These are phyloP conservation scores for Megalurothrips usitatus DNA, from an alignment of 2,888 invertebrate genomes.

Conservation along the genomic window DNA sequence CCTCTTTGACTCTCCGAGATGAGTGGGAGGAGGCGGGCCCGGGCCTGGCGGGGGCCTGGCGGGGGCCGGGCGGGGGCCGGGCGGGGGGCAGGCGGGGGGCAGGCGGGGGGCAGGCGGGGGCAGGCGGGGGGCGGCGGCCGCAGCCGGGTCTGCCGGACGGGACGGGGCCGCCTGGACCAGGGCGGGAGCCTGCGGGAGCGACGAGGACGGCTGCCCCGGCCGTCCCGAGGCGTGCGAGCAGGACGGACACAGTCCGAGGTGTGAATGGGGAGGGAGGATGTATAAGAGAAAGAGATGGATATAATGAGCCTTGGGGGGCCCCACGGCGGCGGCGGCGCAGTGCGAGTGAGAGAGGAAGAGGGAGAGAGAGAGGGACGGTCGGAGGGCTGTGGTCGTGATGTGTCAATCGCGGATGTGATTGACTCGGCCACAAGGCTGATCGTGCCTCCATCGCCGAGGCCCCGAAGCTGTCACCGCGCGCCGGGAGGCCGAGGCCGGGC, in stretches of 20 bases:
- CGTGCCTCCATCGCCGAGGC: neutral
- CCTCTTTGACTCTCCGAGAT: conserved; percentile 22
- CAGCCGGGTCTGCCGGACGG: too few species aligned
- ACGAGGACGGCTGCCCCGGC: neutral
- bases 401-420: conserved; percentile 11
- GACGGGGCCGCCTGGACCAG: neutral
- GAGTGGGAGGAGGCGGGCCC: conserved; percentile 15
- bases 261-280: conserved; percentile 15
- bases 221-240: neutral
- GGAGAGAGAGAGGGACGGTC: neutral
- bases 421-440: neutral
- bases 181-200: neutral
- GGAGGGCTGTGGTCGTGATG: conserved; percentile 17
- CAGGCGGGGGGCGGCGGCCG: too few species aligned
- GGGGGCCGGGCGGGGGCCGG: neutral
- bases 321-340: neutral
- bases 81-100: neutral
- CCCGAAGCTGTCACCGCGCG: too few species aligned
- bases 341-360: neutral
- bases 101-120: neutral
- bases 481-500: too few species aligned
- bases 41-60: neutral
- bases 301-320: conserved; percentile 1
- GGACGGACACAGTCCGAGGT: conserved; percentile 2
- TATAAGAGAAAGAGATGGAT: conserved; percentile 22